Evolutionary conservation across 1,140 invertebrate species (phyloP).

Genomic region (Drosophila sucinea): DNA sequence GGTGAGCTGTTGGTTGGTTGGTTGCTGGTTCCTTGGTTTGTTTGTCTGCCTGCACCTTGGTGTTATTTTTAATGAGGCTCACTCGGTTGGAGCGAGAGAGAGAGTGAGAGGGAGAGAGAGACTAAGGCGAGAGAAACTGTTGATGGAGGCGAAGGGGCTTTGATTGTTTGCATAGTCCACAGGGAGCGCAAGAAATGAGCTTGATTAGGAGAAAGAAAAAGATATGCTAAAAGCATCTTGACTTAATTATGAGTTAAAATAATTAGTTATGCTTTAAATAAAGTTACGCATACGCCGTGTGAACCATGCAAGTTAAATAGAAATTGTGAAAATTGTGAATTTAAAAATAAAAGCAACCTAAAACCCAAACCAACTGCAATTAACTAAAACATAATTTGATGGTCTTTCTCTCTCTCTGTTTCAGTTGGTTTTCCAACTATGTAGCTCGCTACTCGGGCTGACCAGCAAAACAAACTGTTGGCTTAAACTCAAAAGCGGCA

Average conservation of each 20-base stretch:
- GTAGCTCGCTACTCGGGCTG: conserved; percentile 44
- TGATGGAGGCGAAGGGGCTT: not conserved
- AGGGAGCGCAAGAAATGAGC: conserved; percentile 33
- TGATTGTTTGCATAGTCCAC: conserved; percentile 13
- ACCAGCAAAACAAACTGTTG: conserved; percentile 78
- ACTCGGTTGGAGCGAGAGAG: not conserved
- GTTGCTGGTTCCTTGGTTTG: conserved; percentile 37
- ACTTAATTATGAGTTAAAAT: conserved; percentile 73
- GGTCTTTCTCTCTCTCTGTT: not conserved
- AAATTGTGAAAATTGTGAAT: not conserved
- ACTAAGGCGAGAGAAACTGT: not conserved
- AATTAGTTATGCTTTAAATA: conserved; percentile 59
- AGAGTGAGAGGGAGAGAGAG: not conserved
- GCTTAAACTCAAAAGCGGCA: conserved; percentile 75
- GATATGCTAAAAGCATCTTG: conserved; percentile 28
- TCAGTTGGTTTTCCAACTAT: not conserved
- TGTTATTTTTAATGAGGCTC: conserved; percentile 67
- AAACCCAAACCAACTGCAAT: conserved; percentile 56
- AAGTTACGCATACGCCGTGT: conserved; percentile 36
- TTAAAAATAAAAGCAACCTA: conserved; percentile 66
- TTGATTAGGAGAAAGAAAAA: conserved; percentile 37
- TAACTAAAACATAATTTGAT: conserved; percentile 64
- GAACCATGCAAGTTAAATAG: no score
- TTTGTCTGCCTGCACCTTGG: conserved; percentile 39
- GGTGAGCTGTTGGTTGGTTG: conserved; percentile 34